These are phyloP conservation scores for Clarias gariepinus DNA, from an alignment of 2,113 vertebrate genomes.

Conservation along the genomic window DNA sequence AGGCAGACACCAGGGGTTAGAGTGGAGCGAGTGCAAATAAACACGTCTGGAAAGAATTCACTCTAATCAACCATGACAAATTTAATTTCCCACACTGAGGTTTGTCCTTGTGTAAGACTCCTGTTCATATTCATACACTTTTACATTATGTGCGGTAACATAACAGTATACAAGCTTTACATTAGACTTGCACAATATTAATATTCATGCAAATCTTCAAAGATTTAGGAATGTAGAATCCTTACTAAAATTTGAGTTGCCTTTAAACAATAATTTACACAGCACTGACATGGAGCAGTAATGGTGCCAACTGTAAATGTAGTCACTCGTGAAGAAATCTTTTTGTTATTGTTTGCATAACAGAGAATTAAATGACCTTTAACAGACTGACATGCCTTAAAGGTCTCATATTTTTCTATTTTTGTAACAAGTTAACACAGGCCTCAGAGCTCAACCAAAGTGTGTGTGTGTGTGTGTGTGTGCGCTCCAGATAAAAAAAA, in stretches of 20 bases:
- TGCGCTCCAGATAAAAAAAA: too few relatives aligned
- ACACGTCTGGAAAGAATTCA: background rate
- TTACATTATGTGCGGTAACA: background rate
- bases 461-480: too few relatives aligned
- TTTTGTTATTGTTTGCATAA: background rate
- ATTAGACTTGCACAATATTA: background rate
- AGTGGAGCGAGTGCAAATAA: background rate
- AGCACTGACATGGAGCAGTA: background rate
- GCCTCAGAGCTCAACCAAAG: too few relatives aligned
- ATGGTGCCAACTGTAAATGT: background rate
- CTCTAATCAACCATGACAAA: background rate
- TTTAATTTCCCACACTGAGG: background rate
- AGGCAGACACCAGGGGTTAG: background rate
- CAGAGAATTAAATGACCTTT: background rate
- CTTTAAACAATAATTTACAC: background rate
- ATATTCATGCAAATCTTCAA: background rate
- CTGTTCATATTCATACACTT: background rate
- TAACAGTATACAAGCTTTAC: background rate
- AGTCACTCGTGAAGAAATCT: background rate
- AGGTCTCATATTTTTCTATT: background rate
- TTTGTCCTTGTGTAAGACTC: background rate
- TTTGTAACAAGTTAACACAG: too few relatives aligned
- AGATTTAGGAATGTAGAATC: background rate
- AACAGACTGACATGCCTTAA: background rate
- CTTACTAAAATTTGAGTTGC: background rate